Conservation (phyloP, 53 echinoderm and acorn worm species). For the Antedon mediterranea region DNA sequence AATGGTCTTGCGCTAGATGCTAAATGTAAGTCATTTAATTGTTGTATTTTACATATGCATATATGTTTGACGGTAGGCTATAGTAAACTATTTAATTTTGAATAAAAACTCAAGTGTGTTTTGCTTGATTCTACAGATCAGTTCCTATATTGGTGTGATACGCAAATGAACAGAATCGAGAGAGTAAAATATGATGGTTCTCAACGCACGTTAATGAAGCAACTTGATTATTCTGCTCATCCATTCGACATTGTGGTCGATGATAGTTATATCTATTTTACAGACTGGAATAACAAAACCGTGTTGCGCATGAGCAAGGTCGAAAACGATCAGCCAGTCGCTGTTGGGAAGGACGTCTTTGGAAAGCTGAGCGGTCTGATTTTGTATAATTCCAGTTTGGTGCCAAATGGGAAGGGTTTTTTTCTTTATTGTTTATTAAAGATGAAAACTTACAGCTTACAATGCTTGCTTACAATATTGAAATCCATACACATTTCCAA, state of each 20-base stretch:
- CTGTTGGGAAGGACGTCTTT: slow-evolving; percentile 20
- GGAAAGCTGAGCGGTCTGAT: slow-evolving; percentile 36
- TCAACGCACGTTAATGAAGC: slow-evolving; percentile 16
- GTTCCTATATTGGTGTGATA: slow-evolving; percentile 73
- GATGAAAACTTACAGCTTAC: no score
- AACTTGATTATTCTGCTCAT: slow-evolving; percentile 17
- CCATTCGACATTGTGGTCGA: slow-evolving; percentile 43
- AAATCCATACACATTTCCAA: no score
- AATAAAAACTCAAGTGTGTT: no score
- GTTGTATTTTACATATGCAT: no score
- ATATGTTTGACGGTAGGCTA: no score
- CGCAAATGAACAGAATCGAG: slow-evolving; percentile 35
- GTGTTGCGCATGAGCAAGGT: slow-evolving; percentile 37
- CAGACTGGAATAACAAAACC: slow-evolving; percentile 33
- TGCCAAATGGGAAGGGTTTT: not conserved
- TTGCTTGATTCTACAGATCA: slow-evolving; percentile 14
- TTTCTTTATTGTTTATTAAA: no score
- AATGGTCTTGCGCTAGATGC: slow-evolving; percentile 1
- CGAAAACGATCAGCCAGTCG: slow-evolving; percentile 10
- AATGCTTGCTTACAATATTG: no score
- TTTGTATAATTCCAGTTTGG: not conserved
- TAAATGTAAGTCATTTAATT: slow-evolving; percentile 9
- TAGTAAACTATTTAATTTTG: no score
- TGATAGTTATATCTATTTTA: slow-evolving; percentile 36
- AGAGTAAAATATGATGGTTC: slow-evolving; percentile 31